These are phyloP conservation scores for Hemicordylus capensis DNA, from an alignment of 2,113 vertebrate genomes.

Conservation along the genomic window DNA sequence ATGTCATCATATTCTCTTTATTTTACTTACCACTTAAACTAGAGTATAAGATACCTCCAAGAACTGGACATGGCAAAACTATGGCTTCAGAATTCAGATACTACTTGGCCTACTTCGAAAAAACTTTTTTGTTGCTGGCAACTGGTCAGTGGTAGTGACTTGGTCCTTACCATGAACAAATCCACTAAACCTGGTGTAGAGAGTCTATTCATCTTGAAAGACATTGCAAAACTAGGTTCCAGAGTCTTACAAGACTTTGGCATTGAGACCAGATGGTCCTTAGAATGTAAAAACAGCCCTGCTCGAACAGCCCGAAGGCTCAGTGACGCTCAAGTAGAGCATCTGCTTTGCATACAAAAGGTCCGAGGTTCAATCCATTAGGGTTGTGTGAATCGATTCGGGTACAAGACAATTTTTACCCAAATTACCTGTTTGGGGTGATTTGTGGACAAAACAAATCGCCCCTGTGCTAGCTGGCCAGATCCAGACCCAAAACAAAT, in stretches of 20 bases:
- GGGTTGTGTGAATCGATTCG: no score
- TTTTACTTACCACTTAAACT: slow-evolving; percentile 79
- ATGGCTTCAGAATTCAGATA: slow-evolving; percentile 54
- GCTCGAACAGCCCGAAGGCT: no score
- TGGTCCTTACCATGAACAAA: neutral
- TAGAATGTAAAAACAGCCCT: no score
- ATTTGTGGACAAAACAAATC: no score
- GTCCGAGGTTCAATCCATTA: no score
- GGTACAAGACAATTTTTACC: no score
- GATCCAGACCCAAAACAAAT: no score
- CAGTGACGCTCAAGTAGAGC: no score
- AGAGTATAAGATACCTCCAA: slow-evolving; percentile 70
- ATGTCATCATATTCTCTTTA: slow-evolving; percentile 80
- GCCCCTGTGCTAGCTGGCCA: no score
- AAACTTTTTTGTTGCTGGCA: slow-evolving; percentile 30
- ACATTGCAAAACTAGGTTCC: neutral
- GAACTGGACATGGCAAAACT: slow-evolving; percentile 59
- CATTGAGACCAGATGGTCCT: no score
- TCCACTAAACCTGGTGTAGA: neutral
- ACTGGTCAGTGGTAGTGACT: neutral
- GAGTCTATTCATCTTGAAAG: neutral
- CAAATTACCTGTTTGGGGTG: no score
- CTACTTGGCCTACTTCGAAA: slow-evolving; percentile 36
- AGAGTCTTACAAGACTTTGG: neutral
- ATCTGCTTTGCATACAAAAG: no score